Evolutionary conservation across 2,888 invertebrate species (phyloP), one percentile per base, ranked within the genome.

Genomic region (Scaptomyza cyrtandrae): DNA sequence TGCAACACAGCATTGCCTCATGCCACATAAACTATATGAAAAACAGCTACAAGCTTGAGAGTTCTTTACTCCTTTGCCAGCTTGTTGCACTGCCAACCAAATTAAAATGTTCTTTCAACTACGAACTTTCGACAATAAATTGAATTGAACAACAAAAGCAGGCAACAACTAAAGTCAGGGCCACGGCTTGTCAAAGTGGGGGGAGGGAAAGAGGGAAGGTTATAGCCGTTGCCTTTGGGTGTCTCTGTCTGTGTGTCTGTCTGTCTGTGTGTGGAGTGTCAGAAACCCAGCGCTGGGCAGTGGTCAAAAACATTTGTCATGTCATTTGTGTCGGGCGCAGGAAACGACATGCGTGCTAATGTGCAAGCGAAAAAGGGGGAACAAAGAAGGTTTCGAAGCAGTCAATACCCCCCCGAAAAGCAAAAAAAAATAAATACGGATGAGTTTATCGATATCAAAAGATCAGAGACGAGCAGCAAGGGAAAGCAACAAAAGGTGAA

Each of bases 31-130:
- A 85, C 88, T 73, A 83, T 82, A 85, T 68, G 88, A 68, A 87
- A 85, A 87, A 71, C 78, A 87, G 80, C 62, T 43, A 33, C 55
- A 16, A 43, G 7, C 52, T 14, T n/a, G 41, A 16, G 31, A 16
- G 31, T 16, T 33, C 33, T 41, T n/a, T 27, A 33, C 11, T 29
- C 41, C 57, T 14, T 7, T 19, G 2, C 10, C 37, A 27, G n/a
- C 14, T 37, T 9, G 33, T 31, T 19, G 19, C 46, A 11, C 48
- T 29, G 50, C 39, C 79, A 75, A 73, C 90, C 89, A 90, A 90
- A 90, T 90, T 90, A 90, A 90, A 90, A 90, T 90, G 90, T 90
- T 90, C 88, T 90, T 90, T 90, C 90, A 90, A 90, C 90, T 90
- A 90, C 90, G 90, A 90, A 90, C 90, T 90, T 90, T 90, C 85